Percentiles rank a stretch among this genome's conserved stretches.
These are phyloP conservation scores for Thecophora atra DNA, from an alignment of 2,888 invertebrate species.

Conservation along the genomic window DNA sequence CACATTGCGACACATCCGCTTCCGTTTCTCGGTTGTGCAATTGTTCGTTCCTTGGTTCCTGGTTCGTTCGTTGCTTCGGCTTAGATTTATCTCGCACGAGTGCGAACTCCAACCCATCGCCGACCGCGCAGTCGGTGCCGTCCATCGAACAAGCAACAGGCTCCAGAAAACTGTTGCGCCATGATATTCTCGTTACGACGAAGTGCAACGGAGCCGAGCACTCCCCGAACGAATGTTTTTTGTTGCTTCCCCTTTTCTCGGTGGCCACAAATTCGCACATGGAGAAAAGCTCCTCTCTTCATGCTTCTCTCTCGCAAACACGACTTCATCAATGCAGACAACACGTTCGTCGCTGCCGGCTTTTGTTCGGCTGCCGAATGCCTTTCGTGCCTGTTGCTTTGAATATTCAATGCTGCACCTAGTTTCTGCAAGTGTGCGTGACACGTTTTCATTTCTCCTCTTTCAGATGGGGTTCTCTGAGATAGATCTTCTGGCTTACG, in stretches of 20 bases:
- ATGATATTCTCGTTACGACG: slow-evolving; percentile 15
- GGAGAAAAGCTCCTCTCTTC: background rate
- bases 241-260: too few species aligned
- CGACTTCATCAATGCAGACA: background rate
- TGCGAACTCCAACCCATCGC: background rate
- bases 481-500: too few species aligned
- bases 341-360: slow-evolving; percentile 14
- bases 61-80: background rate
- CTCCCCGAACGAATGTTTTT: slow-evolving; percentile 11
- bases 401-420: slow-evolving; percentile 44
- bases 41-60: slow-evolving; percentile 17
- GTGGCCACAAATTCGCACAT: slow-evolving; percentile 4
- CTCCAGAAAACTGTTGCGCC: slow-evolving; percentile 50
- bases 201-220: slow-evolving; percentile 13
- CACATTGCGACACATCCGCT: slow-evolving; percentile 43
- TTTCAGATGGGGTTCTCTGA: background rate
- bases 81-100: background rate
- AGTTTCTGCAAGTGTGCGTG: slow-evolving; percentile 42
- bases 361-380: slow-evolving; percentile 20
- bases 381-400: slow-evolving; percentile 40
- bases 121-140: slow-evolving; percentile 37
- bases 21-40: slow-evolving; percentile 36
- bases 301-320: background rate
- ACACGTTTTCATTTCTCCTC: slow-evolving; percentile 28
- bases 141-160: slow-evolving; percentile 56